Evolutionary conservation across 2,113 vertebrate genomes (phyloP).

Genomic region (Ailurus styani): DNA sequence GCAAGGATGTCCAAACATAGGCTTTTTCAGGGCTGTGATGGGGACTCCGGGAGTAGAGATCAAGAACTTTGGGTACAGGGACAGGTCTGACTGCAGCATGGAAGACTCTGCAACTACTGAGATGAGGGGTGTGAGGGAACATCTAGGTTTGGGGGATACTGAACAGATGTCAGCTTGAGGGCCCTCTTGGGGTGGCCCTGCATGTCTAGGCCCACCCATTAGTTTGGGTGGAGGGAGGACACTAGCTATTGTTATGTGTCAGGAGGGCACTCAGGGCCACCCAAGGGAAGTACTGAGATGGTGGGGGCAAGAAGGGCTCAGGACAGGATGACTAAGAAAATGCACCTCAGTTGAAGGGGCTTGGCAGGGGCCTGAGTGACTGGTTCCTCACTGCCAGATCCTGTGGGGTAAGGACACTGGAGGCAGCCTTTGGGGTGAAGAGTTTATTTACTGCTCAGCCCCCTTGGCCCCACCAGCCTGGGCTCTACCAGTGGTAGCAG

Average conservation of each 20-base stretch:
- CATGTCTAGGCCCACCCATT: not conserved
- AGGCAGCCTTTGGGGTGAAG: not conserved
- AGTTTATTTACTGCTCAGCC: constrained; percentile 55
- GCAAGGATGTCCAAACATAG: not conserved
- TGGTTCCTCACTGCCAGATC: not conserved
- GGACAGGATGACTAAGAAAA: not conserved
- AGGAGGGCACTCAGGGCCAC: not conserved
- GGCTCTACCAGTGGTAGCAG: not conserved
- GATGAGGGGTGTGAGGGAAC: not conserved
- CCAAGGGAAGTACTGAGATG: not conserved
- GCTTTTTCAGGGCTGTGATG: not conserved
- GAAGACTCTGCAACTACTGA: not conserved
- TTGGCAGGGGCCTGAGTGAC: not conserved
- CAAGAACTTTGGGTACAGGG: not conserved
- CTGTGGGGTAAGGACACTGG: not conserved
- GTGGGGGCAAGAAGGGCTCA: not conserved
- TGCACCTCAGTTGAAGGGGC: not conserved
- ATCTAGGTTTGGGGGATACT: not conserved
- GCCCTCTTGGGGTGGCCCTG: not conserved
- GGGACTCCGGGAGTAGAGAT: not conserved
- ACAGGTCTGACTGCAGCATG: not conserved
- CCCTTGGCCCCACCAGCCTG: not conserved
- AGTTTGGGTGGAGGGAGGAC: not conserved
- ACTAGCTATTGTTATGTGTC: not conserved
- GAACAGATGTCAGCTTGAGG: not conserved